A percentile compares a stretch with the other conserved stretches of the same genome.
Evolutionary conservation across 2,797 vertebrate species (phyloP).

Genomic region (Halcyon leucocephala): DNA sequence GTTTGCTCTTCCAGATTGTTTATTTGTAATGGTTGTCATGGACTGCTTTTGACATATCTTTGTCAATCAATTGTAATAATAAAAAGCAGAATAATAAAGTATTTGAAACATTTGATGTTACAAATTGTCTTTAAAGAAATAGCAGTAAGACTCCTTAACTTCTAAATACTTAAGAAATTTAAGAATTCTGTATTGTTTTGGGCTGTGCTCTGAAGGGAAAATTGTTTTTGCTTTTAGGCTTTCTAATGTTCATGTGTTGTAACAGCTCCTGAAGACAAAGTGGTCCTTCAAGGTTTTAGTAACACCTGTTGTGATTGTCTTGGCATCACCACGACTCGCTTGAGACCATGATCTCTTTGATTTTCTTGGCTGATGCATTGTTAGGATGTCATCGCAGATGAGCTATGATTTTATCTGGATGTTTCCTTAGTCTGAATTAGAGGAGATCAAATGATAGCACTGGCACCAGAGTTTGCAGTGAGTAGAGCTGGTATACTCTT

Average conservation of each 20-base stretch:
- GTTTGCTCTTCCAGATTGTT: not conserved
- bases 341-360: not conserved
- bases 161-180: not conserved
- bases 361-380: not conserved
- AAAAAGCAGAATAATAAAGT: too few relatives aligned
- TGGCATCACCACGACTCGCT: not conserved
- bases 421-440: not conserved
- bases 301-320: not conserved
- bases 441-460: not conserved
- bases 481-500: not conserved
- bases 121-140: not conserved
- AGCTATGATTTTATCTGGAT: not conserved
- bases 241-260: not conserved
- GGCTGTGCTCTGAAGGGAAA: not conserved
- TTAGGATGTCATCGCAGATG: not conserved
- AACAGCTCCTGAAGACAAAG: not conserved
- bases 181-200: not conserved
- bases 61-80: not conserved
- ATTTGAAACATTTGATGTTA: not conserved
- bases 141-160: not conserved
- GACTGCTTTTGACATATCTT: not conserved
- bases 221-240: not conserved
- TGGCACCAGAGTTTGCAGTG: not conserved
- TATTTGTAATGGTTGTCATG: not conserved
- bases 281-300: not conserved